phyloP scores from a whole-genome alignment of 2,797 vertebrate genomes.

The Botia kubotai region DNA sequence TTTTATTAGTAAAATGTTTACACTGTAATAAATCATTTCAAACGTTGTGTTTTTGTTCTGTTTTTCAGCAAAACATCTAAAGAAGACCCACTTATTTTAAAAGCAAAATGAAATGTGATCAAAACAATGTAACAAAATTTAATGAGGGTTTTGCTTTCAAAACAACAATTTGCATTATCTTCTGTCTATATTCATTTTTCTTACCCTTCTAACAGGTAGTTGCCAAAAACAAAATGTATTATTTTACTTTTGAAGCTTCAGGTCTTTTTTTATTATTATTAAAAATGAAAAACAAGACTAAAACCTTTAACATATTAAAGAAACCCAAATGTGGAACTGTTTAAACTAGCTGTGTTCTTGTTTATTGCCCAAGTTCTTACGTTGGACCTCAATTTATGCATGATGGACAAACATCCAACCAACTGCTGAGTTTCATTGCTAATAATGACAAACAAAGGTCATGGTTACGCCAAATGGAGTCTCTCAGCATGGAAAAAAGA shows the following conservation, averaged over 20 bases:
- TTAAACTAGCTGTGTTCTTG: conserved; percentile 9
- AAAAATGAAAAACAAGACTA: background rate
- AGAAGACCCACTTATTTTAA: background rate
- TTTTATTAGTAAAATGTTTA: background rate
- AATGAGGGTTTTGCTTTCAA: background rate
- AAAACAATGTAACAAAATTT: background rate
- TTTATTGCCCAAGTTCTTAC: conserved; percentile 4
- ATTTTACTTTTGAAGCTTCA: no score
- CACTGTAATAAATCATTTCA: background rate
- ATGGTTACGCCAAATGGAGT: conserved; percentile 36
- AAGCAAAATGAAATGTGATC: background rate
- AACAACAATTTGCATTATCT: no score
- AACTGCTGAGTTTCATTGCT: conserved; percentile 26
- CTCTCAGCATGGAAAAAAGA: conserved; percentile 60
- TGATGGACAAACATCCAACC: conserved; percentile 26
- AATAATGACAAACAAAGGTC: conserved; percentile 47
- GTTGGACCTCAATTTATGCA: conserved; percentile 27
- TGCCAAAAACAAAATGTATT: no score
- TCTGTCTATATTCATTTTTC: no score
- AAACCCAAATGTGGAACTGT: background rate
- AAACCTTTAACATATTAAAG: background rate
- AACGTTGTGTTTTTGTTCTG: background rate
- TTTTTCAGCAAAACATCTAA: background rate
- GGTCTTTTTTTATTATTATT: background rate
- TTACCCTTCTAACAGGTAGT: no score